Evolutionary conservation across 2,797 vertebrate species (phyloP), one percentile per base, ranked within the genome.

Genomic region (Cynodonichthys magdalenae): DNA sequence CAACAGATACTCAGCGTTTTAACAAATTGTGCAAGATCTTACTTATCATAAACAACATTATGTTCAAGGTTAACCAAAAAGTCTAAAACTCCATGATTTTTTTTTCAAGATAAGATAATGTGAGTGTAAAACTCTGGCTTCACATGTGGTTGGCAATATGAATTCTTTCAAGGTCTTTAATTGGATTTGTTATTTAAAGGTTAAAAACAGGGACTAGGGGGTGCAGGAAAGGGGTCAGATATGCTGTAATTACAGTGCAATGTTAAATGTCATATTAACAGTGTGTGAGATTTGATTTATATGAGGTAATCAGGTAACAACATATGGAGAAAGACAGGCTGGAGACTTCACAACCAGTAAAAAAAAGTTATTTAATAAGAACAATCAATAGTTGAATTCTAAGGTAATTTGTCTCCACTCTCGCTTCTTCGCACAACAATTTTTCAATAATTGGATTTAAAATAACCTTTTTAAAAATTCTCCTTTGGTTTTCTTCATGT

Each of bases 181-280:
- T 27, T 12, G 15, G 53, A 56, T 27, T 56, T 27, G 9, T 27
- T n/a, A 9, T 20, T 28, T 44, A n/a, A 42, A 39, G 9, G 17
- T 44, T 57, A 6, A 20, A 69, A 59, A 18, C n/a, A 28, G 19
- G 17, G 18, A 24, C 2, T 63, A 48, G 34, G 15, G 7, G 18
- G 36, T 24, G 24, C 24, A 3, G 24, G 24, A 24, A 24, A 24
- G 29, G 53, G 36, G 69, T 64, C 53, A 39, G 36, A 59, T 62
- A 53, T 61, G 64, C 47, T 65, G 47, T 41, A 60, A 74, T 75
- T 67, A 63, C 29, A 67, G 20, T 12, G 14, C 47, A 18, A 39
- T 15, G 59, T 53, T 56, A 31, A 47, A 58, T 4, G 24, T 48
- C 50, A 66, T 42, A 42, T 24, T 41, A 34, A 41, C 45, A 19